Evolutionary conservation across 2,797 vertebrate genomes (phyloP).

Genomic region (Pangasius mekongensis): DNA sequence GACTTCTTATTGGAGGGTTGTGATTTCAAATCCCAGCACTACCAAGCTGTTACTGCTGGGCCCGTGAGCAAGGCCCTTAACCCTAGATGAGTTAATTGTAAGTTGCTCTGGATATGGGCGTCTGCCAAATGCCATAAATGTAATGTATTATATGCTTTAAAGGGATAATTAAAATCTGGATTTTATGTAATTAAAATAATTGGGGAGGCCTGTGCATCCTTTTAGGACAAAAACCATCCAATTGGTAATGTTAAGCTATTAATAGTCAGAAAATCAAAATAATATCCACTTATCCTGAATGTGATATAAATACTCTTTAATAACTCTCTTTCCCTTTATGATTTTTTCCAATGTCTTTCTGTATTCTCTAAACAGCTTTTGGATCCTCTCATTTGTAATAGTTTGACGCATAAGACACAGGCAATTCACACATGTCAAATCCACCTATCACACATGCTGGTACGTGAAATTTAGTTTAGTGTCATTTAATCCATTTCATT

Average conservation of each 20-base stretch:
- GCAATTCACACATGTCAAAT: background rate
- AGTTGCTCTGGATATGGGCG: too few species aligned
- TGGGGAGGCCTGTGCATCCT: background rate
- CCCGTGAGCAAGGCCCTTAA: too few species aligned
- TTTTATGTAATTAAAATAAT: background rate
- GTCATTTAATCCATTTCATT: background rate
- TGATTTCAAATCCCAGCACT: too few species aligned
- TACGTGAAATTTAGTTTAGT: background rate
- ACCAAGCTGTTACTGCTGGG: too few species aligned
- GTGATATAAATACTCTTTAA: background rate
- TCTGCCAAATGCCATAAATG: too few species aligned
- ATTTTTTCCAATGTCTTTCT: background rate
- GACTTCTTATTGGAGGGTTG: too few species aligned
- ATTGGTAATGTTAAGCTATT: background rate
- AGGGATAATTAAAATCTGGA: background rate
- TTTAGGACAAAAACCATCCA: background rate
- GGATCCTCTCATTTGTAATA: background rate
- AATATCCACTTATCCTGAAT: background rate
- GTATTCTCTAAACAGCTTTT: background rate
- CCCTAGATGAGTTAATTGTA: too few species aligned
- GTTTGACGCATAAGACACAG: background rate
- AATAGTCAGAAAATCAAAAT: background rate
- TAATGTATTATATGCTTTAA: too few species aligned
- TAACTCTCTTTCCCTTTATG: background rate
- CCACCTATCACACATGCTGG: background rate